Evolutionary conservation across 1,140 invertebrate species (phyloP).

Genomic region (Campodea augens): DNA sequence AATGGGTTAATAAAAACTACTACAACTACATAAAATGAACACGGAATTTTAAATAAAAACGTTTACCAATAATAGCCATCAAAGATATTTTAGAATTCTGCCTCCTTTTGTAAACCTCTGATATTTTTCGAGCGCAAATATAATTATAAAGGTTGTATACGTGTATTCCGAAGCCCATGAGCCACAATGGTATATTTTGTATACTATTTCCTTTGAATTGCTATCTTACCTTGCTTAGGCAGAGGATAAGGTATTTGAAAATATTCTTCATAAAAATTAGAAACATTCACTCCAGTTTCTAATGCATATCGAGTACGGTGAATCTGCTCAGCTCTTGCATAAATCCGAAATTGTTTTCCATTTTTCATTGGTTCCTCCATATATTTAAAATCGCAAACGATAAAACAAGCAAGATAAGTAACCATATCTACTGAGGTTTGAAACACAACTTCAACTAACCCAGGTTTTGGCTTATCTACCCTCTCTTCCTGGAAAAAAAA

Average conservation of each 20-base stretch:
- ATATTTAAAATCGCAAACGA: slow-evolving; percentile 66
- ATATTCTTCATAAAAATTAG: slow-evolving; percentile 70
- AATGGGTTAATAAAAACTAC: too few relatives aligned
- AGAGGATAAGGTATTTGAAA: slow-evolving; percentile 71
- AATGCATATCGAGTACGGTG: slow-evolving; percentile 62
- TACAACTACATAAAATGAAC: too few relatives aligned
- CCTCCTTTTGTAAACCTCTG: too few relatives aligned
- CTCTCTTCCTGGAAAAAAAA: slow-evolving; percentile 20
- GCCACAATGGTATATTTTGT: too few relatives aligned
- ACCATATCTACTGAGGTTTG: slow-evolving; percentile 70
- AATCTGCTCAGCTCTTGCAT: slow-evolving; percentile 47
- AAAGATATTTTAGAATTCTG: too few relatives aligned
- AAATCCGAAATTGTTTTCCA: slow-evolving; percentile 43
- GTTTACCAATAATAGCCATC: too few relatives aligned
- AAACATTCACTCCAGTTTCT: slow-evolving; percentile 50
- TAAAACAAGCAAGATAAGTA: slow-evolving; percentile 76
- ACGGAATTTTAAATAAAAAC: too few relatives aligned
- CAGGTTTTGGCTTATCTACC: slow-evolving; percentile 21
- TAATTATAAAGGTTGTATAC: too few relatives aligned
- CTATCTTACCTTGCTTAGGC: slow-evolving; percentile 55
- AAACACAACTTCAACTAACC: slow-evolving; percentile 42
- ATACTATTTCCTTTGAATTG: too few relatives aligned
- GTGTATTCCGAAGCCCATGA: too few relatives aligned
- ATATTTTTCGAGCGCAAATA: too few relatives aligned
- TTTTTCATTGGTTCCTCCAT: slow-evolving; percentile 31